Conservation (phyloP, 2,888 invertebrate species). For the Scaptomyza caliginosa region DNA sequence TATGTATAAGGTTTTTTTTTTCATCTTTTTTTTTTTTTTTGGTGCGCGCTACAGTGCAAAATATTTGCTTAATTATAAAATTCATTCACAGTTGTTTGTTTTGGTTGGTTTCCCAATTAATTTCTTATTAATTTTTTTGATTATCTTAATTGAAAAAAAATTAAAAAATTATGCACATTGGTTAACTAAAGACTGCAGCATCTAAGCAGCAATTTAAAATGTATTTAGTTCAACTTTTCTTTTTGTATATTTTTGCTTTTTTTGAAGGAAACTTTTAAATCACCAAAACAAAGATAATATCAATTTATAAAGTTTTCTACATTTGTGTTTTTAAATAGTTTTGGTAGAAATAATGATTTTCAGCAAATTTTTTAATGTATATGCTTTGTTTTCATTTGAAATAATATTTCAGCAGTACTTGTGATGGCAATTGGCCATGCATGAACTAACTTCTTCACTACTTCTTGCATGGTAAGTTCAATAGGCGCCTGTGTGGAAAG, state of each 20-base stretch:
- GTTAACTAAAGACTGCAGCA: background rate
- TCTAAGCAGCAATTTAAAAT: slow-evolving; percentile 4
- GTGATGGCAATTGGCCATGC: too few relatives aligned
- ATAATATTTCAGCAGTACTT: background rate
- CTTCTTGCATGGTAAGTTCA: too few relatives aligned
- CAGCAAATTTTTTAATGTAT: slow-evolving; percentile 53
- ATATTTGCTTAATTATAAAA: slow-evolving; percentile 71
- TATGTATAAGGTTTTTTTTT: too few relatives aligned
- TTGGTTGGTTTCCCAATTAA: background rate
- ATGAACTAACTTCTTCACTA: too few relatives aligned
- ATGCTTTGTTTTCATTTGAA: slow-evolving; percentile 21
- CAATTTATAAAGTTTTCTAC: slow-evolving; percentile 4
- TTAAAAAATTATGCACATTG: slow-evolving; percentile 5
- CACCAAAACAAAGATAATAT: background rate
- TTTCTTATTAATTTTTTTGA: slow-evolving; percentile 3
- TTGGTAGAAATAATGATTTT: slow-evolving; percentile 34
- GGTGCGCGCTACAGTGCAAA: slow-evolving; percentile 74
- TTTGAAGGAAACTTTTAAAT: background rate
- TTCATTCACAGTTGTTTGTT: slow-evolving; percentile 61
- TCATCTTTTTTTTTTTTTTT: too few relatives aligned
- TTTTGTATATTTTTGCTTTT: too few relatives aligned
- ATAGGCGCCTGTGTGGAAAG: too few relatives aligned
- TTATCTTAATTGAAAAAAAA: slow-evolving; percentile 12
- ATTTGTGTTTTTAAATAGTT: slow-evolving; percentile 1
- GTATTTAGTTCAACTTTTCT: too few relatives aligned